phyloP scores from a whole-genome alignment of 2,797 vertebrate species.

The Malacoraja senta region DNA sequence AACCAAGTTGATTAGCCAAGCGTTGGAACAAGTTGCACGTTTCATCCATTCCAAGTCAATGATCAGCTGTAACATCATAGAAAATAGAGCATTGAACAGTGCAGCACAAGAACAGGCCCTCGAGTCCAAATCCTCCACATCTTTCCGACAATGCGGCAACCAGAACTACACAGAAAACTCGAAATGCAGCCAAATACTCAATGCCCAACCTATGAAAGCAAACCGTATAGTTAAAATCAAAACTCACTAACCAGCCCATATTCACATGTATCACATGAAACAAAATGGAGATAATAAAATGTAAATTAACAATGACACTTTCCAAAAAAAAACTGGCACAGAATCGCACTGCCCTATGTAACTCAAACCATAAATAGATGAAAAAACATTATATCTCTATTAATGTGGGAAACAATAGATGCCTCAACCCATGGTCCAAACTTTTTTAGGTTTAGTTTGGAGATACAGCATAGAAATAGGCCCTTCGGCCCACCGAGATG shows the following conservation, averaged over 20 bases:
- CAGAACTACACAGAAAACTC: too few relatives aligned
- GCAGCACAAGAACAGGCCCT: too few relatives aligned
- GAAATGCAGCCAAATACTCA: too few relatives aligned
- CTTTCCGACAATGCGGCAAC: too few relatives aligned
- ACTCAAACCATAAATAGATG: neutral
- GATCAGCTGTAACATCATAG: neutral
- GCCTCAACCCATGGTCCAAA: neutral
- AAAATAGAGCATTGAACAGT: too few relatives aligned
- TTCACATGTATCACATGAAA: neutral
- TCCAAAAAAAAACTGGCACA: too few relatives aligned
- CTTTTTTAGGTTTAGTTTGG: too few relatives aligned
- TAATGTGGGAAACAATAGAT: neutral
- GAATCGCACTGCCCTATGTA: neutral
- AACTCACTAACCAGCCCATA: neutral
- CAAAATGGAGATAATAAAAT: neutral
- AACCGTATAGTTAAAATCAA: too few relatives aligned
- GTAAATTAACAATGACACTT: neutral
- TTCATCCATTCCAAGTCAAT: slow-evolving; percentile 51
- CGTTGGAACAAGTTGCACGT: slow-evolving; percentile 52
- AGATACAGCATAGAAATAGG: too few relatives aligned
- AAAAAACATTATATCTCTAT: neutral
- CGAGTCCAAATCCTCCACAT: too few relatives aligned
- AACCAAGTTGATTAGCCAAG: slow-evolving; percentile 57
- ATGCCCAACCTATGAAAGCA: too few relatives aligned
- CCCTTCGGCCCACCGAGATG: too few relatives aligned